Evolutionary conservation across 2,113 vertebrate species (phyloP), one percentile per base, ranked within the genome.

Genomic region (Ariopsis seemanni): DNA sequence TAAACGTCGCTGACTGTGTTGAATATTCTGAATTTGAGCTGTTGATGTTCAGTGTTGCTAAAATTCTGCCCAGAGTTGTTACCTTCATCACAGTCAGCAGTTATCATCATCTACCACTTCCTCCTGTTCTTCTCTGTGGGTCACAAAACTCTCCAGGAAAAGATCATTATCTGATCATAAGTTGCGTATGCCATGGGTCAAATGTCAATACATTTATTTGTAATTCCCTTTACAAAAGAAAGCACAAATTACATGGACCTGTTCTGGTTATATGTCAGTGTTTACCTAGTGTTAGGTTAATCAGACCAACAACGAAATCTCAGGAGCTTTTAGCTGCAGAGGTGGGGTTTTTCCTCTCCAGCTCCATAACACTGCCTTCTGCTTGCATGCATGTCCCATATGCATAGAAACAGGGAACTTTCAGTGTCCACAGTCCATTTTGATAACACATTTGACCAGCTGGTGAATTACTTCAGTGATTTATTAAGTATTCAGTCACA

Each of bases 281-380:
- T 87, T 87, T 91, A 90, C 11, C 71, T 22, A 7, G 80, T 84
- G 25, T 89, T 88, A 90, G 84, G 91, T 92, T 92, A 94, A 93
- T 93, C 88, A 94, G 1, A 0, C 22, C 30, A 72, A 53, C 57
- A 50, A 1, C 77, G 18, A 22, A 83, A 42, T 78, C 86, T 83
- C 81, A 57, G 60, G 81, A 77, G 86, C 30, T 77, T 69, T 83
- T 52, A 75, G 57, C 11, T 87, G 27, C 17, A 11, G 4, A 9
- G 57, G 42, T 4, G 42, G 42, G 34, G 42, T 3, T 2, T 2
- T n/a, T 25, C n/a, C 12, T 22, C 18, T 34, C 5, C 17, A 4
- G 25, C 27, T 67, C 50, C 7, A 14, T 53, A 74, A 78, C 50
- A 48, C 57, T 27, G 17, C 18, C 18, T 53, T 20, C n/a, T 18